Conservation (phyloP, 2,797 vertebrate genomes). For the Gymnodraco acuticeps region DNA sequence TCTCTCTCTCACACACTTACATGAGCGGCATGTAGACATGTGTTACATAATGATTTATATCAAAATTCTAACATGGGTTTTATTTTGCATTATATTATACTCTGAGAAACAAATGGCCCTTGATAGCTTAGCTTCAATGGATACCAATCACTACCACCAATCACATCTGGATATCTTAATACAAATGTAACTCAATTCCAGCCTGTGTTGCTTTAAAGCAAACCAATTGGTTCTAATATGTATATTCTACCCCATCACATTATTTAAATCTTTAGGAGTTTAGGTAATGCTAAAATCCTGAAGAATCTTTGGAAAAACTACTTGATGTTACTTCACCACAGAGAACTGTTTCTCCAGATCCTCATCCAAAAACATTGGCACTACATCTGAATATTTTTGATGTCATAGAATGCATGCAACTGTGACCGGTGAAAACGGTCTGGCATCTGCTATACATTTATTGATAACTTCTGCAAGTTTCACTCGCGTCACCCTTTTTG, state of each 20-base stretch:
- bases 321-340: not conserved
- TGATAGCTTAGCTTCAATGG: constrained; percentile 4
- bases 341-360: constrained; percentile 14
- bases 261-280: not conserved
- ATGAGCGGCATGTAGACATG: constrained; percentile 40
- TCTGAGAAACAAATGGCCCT: constrained; percentile 26
- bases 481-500: not conserved
- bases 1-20: constrained; percentile 1
- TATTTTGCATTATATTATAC: constrained; percentile 1
- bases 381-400: constrained; percentile 24
- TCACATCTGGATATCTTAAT: not conserved
- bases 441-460: constrained; percentile 13
- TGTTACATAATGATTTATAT: constrained; percentile 40
- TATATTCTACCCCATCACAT: not conserved
- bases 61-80: constrained; percentile 20
- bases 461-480: not conserved
- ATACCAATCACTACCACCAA: not conserved
- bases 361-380: constrained; percentile 26
- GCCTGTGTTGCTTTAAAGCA: not conserved
- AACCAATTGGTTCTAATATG: not conserved
- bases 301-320: not conserved
- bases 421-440: constrained; percentile 18
- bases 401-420: constrained; percentile 5
- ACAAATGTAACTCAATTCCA: not conserved
- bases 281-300: not conserved